Base-by-base conservation (phyloP, 2,888 invertebrate genomes). In the Muschampia plurimacula region DNA sequence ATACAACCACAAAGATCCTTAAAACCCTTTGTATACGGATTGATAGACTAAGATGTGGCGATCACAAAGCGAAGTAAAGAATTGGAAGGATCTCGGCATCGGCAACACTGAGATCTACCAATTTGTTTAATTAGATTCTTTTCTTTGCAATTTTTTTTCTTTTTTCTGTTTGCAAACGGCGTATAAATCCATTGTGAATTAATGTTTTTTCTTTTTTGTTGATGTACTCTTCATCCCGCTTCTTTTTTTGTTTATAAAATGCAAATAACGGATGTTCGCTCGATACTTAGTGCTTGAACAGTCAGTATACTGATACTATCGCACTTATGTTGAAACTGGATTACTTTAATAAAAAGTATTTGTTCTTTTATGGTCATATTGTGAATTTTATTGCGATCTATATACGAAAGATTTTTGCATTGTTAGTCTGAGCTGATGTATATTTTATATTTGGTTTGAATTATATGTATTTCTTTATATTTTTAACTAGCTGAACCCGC, bases 71-170 rank as follows among this genome's bases (percentile, higher is more conserved):
- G 82, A 79, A 78, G 76, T 79, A 74, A 84, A 83, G 83, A 86
- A 84, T 81, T 80, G 79, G 72, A 77, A 73, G 81, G 81, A 84
- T 84, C 82, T 78, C 78, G 77, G 77, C 79, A 83, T 79, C 80
- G 82, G 76, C 77, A 83, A 84, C 79, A 79, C 75, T 83, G 80
- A 86, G 85, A 91, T 90, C 91, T 87, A 90, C 90, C 91, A 91
- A 91, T 91, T 91, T 89, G 89, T 91, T 91, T 91, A 91, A 91
- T 91, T 91, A 90, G 88, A 91, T 90, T 90, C 88, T 84, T 86
- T 86, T 84, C 90, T 90, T 89, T 91, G 87, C 86, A 83, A 84
- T 85, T 87, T 55, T 55, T 55, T 1, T 22, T 22, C 22, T 22
- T 84, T 86, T 86, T 83, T 84, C 78, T 81, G 79, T 85, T 87